phyloP scores from a whole-genome alignment of 2,888 invertebrate genomes.

The Brenthis daphne region DNA sequence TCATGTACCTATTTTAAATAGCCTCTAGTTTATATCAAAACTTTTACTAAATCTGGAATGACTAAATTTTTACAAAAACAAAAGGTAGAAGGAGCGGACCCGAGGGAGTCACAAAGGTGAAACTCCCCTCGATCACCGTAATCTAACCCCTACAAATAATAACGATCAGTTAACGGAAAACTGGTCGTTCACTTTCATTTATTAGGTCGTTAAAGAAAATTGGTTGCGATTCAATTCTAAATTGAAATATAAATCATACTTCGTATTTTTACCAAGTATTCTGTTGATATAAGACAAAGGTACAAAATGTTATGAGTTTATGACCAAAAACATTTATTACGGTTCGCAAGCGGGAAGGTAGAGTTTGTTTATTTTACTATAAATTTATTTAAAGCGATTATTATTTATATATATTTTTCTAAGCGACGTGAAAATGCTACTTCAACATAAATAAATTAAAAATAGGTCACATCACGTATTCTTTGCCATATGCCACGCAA shows the following conservation, averaged over 20 bases:
- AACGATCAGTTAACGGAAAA: constrained; percentile 29
- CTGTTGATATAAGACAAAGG: neutral
- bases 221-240: constrained; percentile 21
- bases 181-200: constrained; percentile 30
- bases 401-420: too few species aligned
- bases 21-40: neutral
- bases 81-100: constrained; percentile 13
- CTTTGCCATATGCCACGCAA: constrained; percentile 1
- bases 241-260: constrained; percentile 3
- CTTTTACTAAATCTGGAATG: neutral
- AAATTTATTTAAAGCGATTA: too few species aligned
- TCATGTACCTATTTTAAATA: neutral
- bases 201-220: constrained; percentile 18
- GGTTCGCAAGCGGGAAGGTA: too few species aligned
- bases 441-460: constrained; percentile 5
- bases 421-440: too few species aligned
- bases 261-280: neutral
- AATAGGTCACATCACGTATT: constrained; percentile 16
- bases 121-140: constrained; percentile 23
- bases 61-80: constrained; percentile 5
- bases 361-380: too few species aligned
- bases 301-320: too few species aligned
- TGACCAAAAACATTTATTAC: too few species aligned
- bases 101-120: constrained; percentile 20
- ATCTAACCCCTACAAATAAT: constrained; percentile 23